phyloP scores from a whole-genome alignment of 2,113 vertebrate species.

The Rhea pennata region DNA sequence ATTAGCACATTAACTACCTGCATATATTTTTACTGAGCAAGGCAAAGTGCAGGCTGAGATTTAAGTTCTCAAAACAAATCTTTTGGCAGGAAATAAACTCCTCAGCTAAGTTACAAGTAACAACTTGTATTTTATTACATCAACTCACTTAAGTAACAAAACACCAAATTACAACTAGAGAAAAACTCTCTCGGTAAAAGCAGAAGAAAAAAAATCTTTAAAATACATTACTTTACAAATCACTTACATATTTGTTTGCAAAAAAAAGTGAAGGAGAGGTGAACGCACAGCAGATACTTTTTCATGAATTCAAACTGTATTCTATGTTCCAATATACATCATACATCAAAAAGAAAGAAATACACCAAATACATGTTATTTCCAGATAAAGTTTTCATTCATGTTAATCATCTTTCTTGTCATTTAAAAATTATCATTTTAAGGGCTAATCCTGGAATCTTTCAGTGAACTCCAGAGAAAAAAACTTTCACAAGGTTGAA shows the following conservation, averaged over 20 bases:
- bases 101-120: not conserved
- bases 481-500: constrained; percentile 1
- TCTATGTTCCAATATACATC: not conserved
- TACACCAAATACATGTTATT: not conserved
- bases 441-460: constrained; percentile 3
- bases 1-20: not conserved
- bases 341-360: constrained; percentile 22
- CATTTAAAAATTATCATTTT: constrained; percentile 36
- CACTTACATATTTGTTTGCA: not conserved
- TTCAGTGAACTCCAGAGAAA: not conserved
- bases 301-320: not conserved
- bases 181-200: not conserved
- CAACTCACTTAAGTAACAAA: not conserved
- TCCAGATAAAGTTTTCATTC: constrained; percentile 11
- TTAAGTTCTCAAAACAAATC: not conserved
- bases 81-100: not conserved
- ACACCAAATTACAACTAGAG: not conserved
- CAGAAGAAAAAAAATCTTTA: not conserved
- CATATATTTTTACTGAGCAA: not conserved
- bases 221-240: not conserved
- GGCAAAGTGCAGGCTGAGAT: not conserved
- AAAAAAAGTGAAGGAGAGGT: not conserved
- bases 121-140: not conserved
- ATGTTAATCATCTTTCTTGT: not conserved
- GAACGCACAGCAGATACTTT: not conserved